Base-by-base conservation (phyloP, 1,140 invertebrate species). In the Planococcus citri region DNA sequence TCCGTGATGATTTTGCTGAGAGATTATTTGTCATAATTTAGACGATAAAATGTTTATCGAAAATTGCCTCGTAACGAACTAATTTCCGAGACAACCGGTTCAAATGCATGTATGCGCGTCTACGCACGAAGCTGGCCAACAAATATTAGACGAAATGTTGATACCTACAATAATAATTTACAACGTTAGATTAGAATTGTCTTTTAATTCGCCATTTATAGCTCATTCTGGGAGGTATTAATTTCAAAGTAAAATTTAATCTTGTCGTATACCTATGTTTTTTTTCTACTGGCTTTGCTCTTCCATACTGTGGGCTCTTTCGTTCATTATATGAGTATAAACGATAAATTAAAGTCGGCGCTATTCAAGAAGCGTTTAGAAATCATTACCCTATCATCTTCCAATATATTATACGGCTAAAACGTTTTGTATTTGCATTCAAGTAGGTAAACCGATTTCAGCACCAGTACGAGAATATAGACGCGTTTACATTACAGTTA, bases 191-290 rank as follows among this genome's bases (percentile, higher is more conserved):
- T 27, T 24, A 22, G 21, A 25, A 64, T 64, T 64, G 60, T 64
- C 25, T 27, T 24, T 25, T 64, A 64, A 64, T 64, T 64, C 22
- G 60, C 60, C 60, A 27, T 64, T 64, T 64, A 64, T 64, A 24
- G 60, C 60, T 64, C 60, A 64, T 64, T 64, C 60, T 64, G 60
- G 60, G 60, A 64, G 60, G 60, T 64, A 64, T 64, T 64, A 64
- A 64, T 64, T 64, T 64, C 60, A 64, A 51, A 51, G 60, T 64
- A 64, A 64, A 64, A 64, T 64, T 64, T 27, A 64, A 64, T 64
- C 60, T 27, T 27, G 60, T 25, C 60, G 51, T n/a, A n/a, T n/a
- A n/a, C n/a, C n/a, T n/a, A n/a, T n/a, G n/a, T 64, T 51, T 51
- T 51, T 51, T 51, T 51, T 51, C n/a, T 51, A n/a, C 17, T 51